Evolutionary conservation across 2,888 invertebrate species (phyloP).

Genomic region (Bombylius discolor): DNA sequence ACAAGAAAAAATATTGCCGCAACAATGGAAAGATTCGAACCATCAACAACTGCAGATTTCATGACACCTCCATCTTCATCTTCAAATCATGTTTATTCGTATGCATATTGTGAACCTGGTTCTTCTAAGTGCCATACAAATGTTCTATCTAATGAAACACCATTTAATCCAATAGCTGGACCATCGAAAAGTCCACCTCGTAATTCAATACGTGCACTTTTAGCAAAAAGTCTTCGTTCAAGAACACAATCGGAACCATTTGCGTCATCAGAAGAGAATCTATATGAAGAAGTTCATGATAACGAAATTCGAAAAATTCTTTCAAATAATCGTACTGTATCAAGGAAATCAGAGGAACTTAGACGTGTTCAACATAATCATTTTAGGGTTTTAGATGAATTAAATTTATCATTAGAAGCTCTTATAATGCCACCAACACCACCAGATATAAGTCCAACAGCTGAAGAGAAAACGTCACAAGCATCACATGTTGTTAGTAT

Average conservation of each 20-base stretch:
- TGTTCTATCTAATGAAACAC: conserved; percentile 39
- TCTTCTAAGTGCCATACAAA: conserved; percentile 49
- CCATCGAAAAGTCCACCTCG: conserved; percentile 34
- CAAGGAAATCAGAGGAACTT: conserved; percentile 61
- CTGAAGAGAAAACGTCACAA: conserved; percentile 44
- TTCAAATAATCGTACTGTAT: conserved; percentile 47
- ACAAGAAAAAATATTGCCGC: conserved; percentile 50
- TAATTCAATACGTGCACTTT: conserved; percentile 31
- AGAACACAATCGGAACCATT: conserved; percentile 21
- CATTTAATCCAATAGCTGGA: conserved; percentile 18
- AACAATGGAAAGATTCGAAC: conserved; percentile 52
- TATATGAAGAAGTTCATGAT: conserved; percentile 36
- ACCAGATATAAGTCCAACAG: conserved; percentile 37
- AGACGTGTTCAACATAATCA: conserved; percentile 72
- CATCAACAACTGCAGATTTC: conserved; percentile 24
- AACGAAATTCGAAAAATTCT: conserved; percentile 35
- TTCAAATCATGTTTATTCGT: conserved; percentile 54
- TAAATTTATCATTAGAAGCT: conserved; percentile 77
- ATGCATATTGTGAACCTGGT: conserved; percentile 68
- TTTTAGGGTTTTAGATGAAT: conserved; percentile 68
- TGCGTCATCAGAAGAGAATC: conserved; percentile 48
- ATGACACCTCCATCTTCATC: conserved; percentile 1
- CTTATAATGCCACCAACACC: conserved; percentile 71
- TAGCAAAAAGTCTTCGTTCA: conserved; percentile 33
- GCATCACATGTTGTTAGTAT: conserved; percentile 18